Percentiles rank a stretch among this genome's conserved stretches.
Evolutionary conservation across 2,888 invertebrate species (phyloP).

Genomic region (Rotaria macrura): DNA sequence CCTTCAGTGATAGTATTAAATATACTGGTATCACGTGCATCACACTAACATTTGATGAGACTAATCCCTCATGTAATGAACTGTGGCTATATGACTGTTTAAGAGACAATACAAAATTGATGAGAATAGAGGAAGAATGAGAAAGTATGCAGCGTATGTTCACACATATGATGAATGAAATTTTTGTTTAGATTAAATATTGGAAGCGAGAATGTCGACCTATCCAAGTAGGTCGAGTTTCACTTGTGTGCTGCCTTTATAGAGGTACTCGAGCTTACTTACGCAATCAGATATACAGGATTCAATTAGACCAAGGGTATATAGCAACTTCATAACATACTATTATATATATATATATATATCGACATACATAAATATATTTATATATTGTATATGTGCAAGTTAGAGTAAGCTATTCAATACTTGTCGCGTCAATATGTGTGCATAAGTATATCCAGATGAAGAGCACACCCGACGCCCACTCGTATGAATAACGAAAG

Average conservation of each 20-base stretch:
- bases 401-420: not conserved
- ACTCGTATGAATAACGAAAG: not conserved
- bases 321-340: not conserved
- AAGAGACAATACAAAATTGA: not conserved
- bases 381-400: not conserved
- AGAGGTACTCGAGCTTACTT: not conserved
- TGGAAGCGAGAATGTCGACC: not conserved
- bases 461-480: not conserved
- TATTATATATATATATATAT: not conserved
- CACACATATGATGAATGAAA: not conserved
- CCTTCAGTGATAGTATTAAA: not conserved
- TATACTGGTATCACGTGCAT: not conserved
- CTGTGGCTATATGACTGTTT: not conserved
- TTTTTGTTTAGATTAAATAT: not conserved
- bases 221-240: not conserved
- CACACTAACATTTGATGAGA: not conserved
- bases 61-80: not conserved
- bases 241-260: not conserved
- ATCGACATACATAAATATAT: not conserved
- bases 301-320: not conserved
- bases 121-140: not conserved
- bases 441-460: not conserved
- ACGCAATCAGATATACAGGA: not conserved
- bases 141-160: not conserved
- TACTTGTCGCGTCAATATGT: not conserved